Base-by-base conservation (phyloP, 2,113 vertebrate genomes). In the Ondatra zibethicus region DNA sequence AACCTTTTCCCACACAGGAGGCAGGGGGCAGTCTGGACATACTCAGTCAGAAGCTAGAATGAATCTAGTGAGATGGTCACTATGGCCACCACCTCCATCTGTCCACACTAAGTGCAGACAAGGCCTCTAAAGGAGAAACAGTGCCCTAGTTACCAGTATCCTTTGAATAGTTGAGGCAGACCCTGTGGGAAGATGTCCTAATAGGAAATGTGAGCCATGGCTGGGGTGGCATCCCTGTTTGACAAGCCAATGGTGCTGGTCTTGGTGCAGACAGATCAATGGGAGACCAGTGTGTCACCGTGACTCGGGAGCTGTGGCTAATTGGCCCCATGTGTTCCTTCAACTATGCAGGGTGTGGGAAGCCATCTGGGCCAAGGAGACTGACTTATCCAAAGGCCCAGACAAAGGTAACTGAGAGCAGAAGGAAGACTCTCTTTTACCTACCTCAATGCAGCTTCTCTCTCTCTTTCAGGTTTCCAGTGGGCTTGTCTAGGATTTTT, bases 1-100 rank as follows among this genome's bases (percentile, higher is more conserved):
- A 97, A 31, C 58, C 82, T 31, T 68, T 97, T 96, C 93, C 72
- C n/a, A 14, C 4, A 17, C 3, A 52, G 73, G 91, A 31, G 8
- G 3, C 27, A 52, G 12, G 63, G 8, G n/a, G 52, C 9, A 66
- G 13, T 47, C 82, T n/a, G 72, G 58, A 47, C 75, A 31, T 39
- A 27, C 1, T 2, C 16, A 16, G 5, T 2, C 12, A 16, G 5
- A 42, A 42, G 68, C 68, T 29, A 39, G 1, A 29, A 29, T 13
- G 0, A 29, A 12, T 85, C 12, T 27, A 45, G 25, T 36, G 73
- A 25, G 39, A 29, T 10, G 19, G 21, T 80, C 77, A 45, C 27
- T 25, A 36, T 13, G 1, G 5, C 89, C 72, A 4, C 17, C 13
- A 10, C 45, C 61, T 47, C 52, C 9, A 16, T 31, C 39, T 58